Conservation (phyloP, 2,888 invertebrate genomes). For the Eupithecia centaureata region DNA sequence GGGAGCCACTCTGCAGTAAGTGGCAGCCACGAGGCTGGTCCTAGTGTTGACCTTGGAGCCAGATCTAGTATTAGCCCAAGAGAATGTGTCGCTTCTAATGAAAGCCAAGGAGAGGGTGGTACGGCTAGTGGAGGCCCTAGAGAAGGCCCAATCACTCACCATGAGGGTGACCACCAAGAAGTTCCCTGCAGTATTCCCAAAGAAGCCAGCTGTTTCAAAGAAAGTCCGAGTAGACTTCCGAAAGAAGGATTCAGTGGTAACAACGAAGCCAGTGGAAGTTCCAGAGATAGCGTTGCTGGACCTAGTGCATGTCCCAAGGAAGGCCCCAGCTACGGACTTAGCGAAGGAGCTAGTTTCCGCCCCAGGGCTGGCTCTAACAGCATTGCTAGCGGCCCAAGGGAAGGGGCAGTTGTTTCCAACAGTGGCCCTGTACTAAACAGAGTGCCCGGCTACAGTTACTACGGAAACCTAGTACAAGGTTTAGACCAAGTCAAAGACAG, state of each 20-base stretch:
- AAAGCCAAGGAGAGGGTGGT: background rate
- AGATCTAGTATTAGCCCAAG: background rate
- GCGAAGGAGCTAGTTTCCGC: conserved; percentile 6
- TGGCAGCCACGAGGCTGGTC: background rate
- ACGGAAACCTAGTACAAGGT: background rate
- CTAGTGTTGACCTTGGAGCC: background rate
- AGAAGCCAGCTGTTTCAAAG: background rate
- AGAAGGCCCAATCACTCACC: background rate
- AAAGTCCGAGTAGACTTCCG: conserved; percentile 6
- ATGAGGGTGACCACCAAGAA: background rate
- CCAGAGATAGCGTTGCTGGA: conserved; percentile 3
- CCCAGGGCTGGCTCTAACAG: conserved; percentile 10
- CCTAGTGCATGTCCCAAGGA: conserved; percentile 6
- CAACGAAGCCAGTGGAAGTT: background rate
- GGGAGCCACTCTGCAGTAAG: conserved; percentile 1
- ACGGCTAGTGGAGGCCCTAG: background rate
- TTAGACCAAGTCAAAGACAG: background rate
- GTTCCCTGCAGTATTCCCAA: background rate
- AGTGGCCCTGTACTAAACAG: background rate
- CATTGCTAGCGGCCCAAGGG: background rate
- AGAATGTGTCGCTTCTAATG: background rate
- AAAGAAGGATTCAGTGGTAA: background rate
- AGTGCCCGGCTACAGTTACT: background rate
- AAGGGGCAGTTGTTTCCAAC: conserved; percentile 2
- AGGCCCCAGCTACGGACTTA: conserved; percentile 9